Evolutionary conservation across 2,888 invertebrate genomes (phyloP), one percentile per base, ranked within the genome.

Genomic region (Coleophora flavipennella): DNA sequence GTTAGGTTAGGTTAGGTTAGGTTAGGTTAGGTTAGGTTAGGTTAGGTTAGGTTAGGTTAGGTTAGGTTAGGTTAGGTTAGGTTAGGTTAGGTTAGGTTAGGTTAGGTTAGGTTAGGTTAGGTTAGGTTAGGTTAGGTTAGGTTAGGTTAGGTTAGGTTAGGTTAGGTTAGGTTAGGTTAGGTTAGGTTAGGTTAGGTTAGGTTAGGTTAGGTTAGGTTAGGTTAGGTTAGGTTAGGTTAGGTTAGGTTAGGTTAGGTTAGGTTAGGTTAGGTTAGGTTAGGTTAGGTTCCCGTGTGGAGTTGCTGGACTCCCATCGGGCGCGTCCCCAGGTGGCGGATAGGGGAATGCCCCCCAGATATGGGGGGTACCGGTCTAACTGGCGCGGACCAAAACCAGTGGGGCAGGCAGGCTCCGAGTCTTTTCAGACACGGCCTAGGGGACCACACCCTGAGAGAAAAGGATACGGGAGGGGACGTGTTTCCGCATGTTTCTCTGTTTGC

Each of bases 61-160:
- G 36, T 36, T 36, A 36, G 36, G 36, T 36, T 36, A 36, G 36
- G 36, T 36, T 36, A 36, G 36, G 36, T 36, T 36, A 36, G 36
- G 36, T 36, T 36, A 36, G 36, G 36, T 36, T 36, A 36, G 36
- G 36, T 36, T 36, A 36, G 36, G 36, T 36, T 36, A 36, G 36
- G 36, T 36, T 36, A 36, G 36, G 36, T 36, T 36, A 36, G 36
- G 36, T 36, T 36, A 36, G 36, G 36, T 36, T 36, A 36, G 36
- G 36, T 36, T 36, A 36, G 36, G 36, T 36, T 36, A 36, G 36
- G 36, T 36, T 36, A 36, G 36, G 36, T 36, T 36, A 36, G 36
- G 36, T 36, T 35, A 35, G 35, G 35, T 35, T 35, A 35, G 35
- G 35, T 35, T 35, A 35, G 35, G 35, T 35, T 35, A 35, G 35